phyloP scores from a whole-genome alignment of 2,888 invertebrate species.

The Holacanthella duospinosa region DNA sequence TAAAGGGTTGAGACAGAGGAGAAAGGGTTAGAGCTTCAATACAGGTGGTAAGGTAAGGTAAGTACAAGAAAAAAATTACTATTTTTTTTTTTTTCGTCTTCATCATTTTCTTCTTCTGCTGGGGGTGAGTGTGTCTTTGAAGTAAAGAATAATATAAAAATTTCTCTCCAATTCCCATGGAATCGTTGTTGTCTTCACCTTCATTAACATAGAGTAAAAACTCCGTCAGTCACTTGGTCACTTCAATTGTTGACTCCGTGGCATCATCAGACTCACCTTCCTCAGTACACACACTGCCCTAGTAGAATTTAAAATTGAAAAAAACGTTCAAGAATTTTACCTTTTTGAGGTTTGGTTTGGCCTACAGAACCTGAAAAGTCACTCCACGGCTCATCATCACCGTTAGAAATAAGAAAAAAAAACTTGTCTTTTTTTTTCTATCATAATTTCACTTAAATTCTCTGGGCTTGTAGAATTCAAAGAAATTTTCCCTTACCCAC shows the following conservation, averaged over 20 bases:
- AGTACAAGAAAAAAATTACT: no score
- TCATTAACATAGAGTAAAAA: neutral
- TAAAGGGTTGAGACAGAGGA: no score
- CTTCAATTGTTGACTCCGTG: neutral
- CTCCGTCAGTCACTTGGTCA: neutral
- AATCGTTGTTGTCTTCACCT: no score
- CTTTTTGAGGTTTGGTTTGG: neutral
- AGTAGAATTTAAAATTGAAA: neutral
- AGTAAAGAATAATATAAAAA: no score
- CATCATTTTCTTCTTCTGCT: no score
- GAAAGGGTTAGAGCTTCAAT: no score
- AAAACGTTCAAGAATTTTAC: no score
- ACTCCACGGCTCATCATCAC: neutral
- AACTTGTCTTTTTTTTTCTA: neutral
- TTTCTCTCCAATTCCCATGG: no score
- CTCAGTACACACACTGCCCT: neutral
- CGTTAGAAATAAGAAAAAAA: neutral
- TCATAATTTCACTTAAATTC: neutral
- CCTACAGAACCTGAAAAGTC: constrained; percentile 7
- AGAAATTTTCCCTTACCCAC: neutral
- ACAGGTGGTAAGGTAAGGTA: no score
- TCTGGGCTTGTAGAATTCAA: neutral
- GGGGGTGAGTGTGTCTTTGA: no score
- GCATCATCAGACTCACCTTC: neutral
- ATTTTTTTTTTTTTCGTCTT: no score